phyloP scores from a whole-genome alignment of 2,797 vertebrate genomes.

The Somateria mollissima region DNA sequence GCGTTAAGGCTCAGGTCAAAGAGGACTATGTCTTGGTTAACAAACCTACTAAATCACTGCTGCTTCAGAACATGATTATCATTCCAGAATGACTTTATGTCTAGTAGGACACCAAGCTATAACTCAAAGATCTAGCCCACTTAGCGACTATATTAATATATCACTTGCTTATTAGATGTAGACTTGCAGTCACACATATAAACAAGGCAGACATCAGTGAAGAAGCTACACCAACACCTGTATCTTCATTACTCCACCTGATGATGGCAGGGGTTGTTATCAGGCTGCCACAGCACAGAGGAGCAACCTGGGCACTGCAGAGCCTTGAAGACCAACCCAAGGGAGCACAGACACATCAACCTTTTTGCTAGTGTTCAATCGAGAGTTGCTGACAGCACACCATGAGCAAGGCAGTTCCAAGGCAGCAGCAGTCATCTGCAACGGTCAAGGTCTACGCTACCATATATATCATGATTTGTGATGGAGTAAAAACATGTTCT shows the following conservation, averaged over 20 bases:
- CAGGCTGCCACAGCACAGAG: constrained; percentile 79
- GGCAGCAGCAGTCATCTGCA: neutral
- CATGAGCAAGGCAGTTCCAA: neutral
- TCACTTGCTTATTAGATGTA: neutral
- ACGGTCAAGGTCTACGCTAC: neutral
- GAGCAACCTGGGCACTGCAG: constrained; percentile 82
- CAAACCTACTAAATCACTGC: neutral
- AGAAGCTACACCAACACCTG: neutral
- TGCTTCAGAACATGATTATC: neutral
- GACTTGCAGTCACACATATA: neutral
- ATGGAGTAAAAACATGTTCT: neutral
- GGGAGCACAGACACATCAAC: constrained; percentile 68
- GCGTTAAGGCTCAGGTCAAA: neutral
- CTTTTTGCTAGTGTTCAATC: constrained; percentile 8
- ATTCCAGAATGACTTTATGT: neutral
- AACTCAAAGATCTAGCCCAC: neutral
- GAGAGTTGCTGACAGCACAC: constrained; percentile 36
- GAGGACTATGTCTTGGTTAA: neutral
- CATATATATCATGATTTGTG: neutral
- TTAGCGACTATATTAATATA: neutral
- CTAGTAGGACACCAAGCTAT: neutral
- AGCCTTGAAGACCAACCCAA: constrained; percentile 49
- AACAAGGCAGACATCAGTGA: neutral
- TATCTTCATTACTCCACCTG: constrained; percentile 73
- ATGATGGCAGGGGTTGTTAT: constrained; percentile 77